A percentile compares a stretch with the other conserved stretches of the same genome.
Conservation (phyloP, 1,140 invertebrate genomes). For the Venturia canescens region DNA sequence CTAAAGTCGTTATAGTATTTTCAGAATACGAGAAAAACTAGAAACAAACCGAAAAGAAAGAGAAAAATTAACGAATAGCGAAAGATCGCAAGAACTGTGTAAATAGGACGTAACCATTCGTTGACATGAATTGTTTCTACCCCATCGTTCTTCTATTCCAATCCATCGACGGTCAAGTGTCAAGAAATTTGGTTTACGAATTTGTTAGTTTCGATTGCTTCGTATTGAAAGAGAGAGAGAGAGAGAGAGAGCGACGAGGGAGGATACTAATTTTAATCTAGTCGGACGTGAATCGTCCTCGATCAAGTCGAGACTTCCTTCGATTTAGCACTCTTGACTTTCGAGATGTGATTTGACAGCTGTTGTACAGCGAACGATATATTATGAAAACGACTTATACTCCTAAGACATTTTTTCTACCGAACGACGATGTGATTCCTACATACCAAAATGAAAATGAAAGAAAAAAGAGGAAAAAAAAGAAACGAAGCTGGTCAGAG, state of each 20-base stretch:
- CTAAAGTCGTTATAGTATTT: conserved; percentile 9
- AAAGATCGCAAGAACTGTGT: conserved; percentile 7
- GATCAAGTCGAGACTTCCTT: conserved; percentile 11
- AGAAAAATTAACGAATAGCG: no score
- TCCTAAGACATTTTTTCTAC: conserved; percentile 61
- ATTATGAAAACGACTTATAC: conserved; percentile 44
- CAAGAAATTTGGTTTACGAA: neutral
- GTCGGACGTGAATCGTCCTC: conserved; percentile 28
- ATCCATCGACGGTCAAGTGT: neutral
- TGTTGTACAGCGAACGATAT: conserved; percentile 30
- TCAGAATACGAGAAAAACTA: neutral
- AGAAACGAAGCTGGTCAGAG: conserved; percentile 51
- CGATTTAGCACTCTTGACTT: conserved; percentile 7
- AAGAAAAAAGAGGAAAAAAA: neutral
- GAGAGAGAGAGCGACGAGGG: no score
- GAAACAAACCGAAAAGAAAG: neutral
- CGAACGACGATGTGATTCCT: conserved; percentile 58
- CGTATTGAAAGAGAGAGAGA: conserved; percentile 4
- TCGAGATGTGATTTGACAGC: conserved; percentile 23
- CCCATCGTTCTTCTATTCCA: neutral
- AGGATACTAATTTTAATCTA: conserved; percentile 27
- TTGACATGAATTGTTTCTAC: neutral
- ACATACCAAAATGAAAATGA: conserved; percentile 43
- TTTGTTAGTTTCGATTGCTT: neutral
- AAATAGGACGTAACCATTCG: conserved; percentile 14